Evolutionary conservation across 2,888 invertebrate species (phyloP), one percentile per base, ranked within the genome.

Genomic region (Brenthis ino): DNA sequence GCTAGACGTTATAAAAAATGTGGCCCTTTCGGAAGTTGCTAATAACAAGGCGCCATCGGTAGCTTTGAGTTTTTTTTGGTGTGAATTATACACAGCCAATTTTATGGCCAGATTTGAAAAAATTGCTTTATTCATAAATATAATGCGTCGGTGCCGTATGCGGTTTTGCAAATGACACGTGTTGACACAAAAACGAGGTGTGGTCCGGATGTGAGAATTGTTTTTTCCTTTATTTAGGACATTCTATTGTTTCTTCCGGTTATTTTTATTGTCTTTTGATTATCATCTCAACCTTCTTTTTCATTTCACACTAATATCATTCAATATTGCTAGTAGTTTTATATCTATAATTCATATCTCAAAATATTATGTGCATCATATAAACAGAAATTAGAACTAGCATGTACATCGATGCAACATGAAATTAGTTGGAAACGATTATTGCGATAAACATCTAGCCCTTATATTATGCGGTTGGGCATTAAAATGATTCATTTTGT

Each of bases 41-140:
- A 91, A 92, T 91, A 86, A 90, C 85, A 90, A 86, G 91, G 92
- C 91, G 92, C 91, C 91, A 85, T 82, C 81, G 79, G 87, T 84
- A 87, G 89, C 87, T 87, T 89, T 86, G 83, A 80, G 74, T 83
- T 85, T 85, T 85, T 85, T 84, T 84, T 79, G 70, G 65, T 64
- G 60, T 60, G 68, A 68, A 66, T 64, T 58, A 56, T 37, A 70
- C 57, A 65, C 63, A 66, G 60, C 67, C 60, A 61, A 67, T 61
- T 67, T 64, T 67, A 51, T 58, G 67, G n/a, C 20, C 12, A 37
- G 24, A 37, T 53, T 48, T 20, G n/a, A 61, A 37, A 54, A 58
- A 48, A 60, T 54, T 28, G 55, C 12, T 64, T 60, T 55, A 60
- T 16, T 24, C 47, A 13, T 14, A 73, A 66, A 68, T 71, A 28